Evolutionary conservation across 30 jellyfish, hydroid and myxozoan species (phyloP).

Genomic region (Pelagia noctiluca): DNA sequence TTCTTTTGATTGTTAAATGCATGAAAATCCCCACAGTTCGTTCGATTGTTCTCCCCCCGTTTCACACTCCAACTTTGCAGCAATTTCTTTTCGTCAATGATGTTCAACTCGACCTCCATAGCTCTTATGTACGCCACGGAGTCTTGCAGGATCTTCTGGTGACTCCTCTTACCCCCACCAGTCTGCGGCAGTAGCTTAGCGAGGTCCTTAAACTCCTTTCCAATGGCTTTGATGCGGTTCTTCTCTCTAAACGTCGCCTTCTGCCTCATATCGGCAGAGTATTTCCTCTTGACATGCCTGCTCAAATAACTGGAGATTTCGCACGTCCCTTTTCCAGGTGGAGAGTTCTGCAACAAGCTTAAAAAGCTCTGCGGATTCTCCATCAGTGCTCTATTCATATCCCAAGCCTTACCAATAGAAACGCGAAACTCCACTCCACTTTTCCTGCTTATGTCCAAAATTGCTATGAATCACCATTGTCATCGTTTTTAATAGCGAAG

Average conservation of each 20-base stretch:
- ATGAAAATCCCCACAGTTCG: background rate
- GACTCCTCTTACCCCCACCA: slow-evolving; percentile 40
- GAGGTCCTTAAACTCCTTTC: slow-evolving; percentile 37
- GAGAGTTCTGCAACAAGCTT: background rate
- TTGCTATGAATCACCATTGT: no score
- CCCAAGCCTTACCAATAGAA: no score
- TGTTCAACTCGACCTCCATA: slow-evolving; percentile 64
- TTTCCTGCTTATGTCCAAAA: no score
- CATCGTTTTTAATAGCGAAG: no score
- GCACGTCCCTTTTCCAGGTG: background rate
- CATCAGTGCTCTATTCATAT: background rate
- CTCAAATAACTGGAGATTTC: background rate
- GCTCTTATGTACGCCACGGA: slow-evolving; percentile 75
- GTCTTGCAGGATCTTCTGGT: slow-evolving; percentile 72
- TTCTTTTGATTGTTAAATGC: background rate
- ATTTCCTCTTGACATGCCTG: slow-evolving; percentile 35
- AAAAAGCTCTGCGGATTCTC: background rate
- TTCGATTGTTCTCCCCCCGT: background rate
- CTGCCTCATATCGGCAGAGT: slow-evolving; percentile 74
- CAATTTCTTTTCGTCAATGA: slow-evolving; percentile 21
- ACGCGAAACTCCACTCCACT: no score
- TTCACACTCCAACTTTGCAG: slow-evolving; percentile 24
- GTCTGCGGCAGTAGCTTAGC: slow-evolving; percentile 39
- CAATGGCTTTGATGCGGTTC: slow-evolving; percentile 64
- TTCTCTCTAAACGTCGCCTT: slow-evolving; percentile 74